Evolutionary conservation across 2,888 invertebrate species (phyloP).

Genomic region (Caradrina kadenii): DNA sequence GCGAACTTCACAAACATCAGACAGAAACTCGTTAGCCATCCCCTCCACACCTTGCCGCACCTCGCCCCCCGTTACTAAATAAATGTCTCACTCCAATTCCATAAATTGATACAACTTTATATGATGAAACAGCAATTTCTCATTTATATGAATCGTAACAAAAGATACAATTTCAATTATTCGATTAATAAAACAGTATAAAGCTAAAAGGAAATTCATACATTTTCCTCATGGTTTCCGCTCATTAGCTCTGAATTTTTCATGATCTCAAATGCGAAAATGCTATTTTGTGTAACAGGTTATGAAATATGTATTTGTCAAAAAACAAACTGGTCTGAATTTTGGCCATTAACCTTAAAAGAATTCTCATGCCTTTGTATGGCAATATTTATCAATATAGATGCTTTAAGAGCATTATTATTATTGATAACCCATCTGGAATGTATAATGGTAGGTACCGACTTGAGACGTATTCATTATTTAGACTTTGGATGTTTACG

Average conservation of each 20-base stretch:
- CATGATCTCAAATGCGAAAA: constrained; percentile 34
- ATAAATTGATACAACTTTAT: constrained; percentile 63
- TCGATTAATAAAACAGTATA: constrained; percentile 39
- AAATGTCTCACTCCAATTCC: constrained; percentile 71
- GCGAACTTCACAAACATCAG: constrained; percentile 76
- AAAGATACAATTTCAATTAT: constrained; percentile 56
- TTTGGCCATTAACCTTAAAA: neutral
- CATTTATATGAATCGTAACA: constrained; percentile 50
- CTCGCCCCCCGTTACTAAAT: constrained; percentile 61
- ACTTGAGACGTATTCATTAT: neutral
- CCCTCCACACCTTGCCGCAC: constrained; percentile 61
- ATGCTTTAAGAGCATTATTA: constrained; percentile 22
- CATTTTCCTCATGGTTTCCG: constrained; percentile 37
- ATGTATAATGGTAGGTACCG: neutral
- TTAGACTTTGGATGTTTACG: neutral
- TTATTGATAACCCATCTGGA: neutral
- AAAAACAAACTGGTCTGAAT: constrained; percentile 4
- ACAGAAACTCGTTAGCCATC: constrained; percentile 77
- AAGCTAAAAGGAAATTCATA: constrained; percentile 41
- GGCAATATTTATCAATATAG: constrained; percentile 1
- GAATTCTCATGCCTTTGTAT: neutral
- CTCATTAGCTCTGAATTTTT: constrained; percentile 54
- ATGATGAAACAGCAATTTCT: constrained; percentile 56
- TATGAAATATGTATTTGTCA: constrained; percentile 21
- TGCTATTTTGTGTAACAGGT: constrained; percentile 13